These are phyloP conservation scores for Dione vanillae DNA, from an alignment of 2,888 invertebrate species.

Conservation along the genomic window DNA sequence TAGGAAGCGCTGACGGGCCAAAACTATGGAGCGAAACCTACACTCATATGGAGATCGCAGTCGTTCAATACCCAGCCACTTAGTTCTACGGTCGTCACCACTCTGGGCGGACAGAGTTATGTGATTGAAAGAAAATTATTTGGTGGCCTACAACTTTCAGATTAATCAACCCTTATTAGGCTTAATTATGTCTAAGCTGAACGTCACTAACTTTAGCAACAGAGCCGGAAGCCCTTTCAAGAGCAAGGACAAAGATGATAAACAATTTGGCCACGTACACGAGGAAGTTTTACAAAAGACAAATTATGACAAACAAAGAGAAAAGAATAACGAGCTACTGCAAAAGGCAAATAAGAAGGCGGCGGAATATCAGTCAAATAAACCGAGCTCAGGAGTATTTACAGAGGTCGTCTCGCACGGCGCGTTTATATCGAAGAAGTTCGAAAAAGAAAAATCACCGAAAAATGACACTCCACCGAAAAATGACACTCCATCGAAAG, in stretches of 20 bases:
- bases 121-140: slow-evolving; percentile 59
- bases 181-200: slow-evolving; percentile 67
- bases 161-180: slow-evolving; percentile 49
- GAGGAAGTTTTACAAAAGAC: slow-evolving; percentile 70
- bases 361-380: slow-evolving; percentile 72
- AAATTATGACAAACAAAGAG: slow-evolving; percentile 69
- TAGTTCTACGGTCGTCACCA: slow-evolving; percentile 71
- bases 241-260: slow-evolving; percentile 53
- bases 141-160: slow-evolving; percentile 63
- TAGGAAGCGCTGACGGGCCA: slow-evolving; percentile 76
- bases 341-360: slow-evolving; percentile 75
- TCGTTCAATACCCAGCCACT: slow-evolving; percentile 64
- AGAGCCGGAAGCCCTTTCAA: slow-evolving; percentile 63
- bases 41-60: slow-evolving; percentile 67
- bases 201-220: slow-evolving; percentile 71
- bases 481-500: slow-evolving; percentile 55
- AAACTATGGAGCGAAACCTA: slow-evolving; percentile 82
- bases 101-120: slow-evolving; percentile 60
- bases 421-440: slow-evolving; percentile 70
- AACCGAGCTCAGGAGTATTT: slow-evolving; percentile 75
- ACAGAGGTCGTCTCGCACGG: slow-evolving; percentile 78
- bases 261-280: slow-evolving; percentile 55
- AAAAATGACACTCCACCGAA: slow-evolving; percentile 59
- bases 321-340: slow-evolving; percentile 70
- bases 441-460: slow-evolving; percentile 57